Percentiles rank a stretch among this genome's conserved stretches.
These are phyloP conservation scores for Herpailurus yagouaroundi DNA, from an alignment of 2,113 vertebrate species.

Conservation along the genomic window DNA sequence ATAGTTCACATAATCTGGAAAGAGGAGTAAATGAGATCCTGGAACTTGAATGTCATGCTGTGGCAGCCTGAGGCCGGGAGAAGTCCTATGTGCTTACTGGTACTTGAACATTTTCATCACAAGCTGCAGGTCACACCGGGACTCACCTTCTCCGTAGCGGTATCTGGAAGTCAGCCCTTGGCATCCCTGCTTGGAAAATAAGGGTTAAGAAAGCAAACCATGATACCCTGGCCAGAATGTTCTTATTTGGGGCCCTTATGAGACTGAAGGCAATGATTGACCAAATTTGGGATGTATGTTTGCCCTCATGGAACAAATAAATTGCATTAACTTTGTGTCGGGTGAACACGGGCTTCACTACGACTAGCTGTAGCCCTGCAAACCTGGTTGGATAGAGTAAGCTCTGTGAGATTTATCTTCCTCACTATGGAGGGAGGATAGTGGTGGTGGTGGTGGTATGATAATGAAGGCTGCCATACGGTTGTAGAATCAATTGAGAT, in stretches of 20 bases:
- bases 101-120: background rate
- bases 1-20: background rate
- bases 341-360: background rate
- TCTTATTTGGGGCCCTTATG: background rate
- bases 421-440: background rate
- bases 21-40: background rate
- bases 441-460: background rate
- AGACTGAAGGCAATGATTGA: background rate
- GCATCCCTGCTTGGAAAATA: background rate
- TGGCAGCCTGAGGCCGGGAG: background rate
- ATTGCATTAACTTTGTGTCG: background rate
- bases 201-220: background rate
- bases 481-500: background rate
- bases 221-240: background rate
- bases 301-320: background rate
- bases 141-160: background rate
- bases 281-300: background rate
- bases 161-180: background rate
- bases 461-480: background rate
- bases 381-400: background rate
- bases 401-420: background rate
- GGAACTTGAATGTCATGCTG: background rate
- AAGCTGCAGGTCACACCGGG: background rate
- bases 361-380: background rate
- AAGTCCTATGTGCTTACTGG: fast-evolving